A percentile compares a stretch with the other conserved stretches of the same genome.
phyloP scores from a whole-genome alignment of 2,888 invertebrate species.

The Corbicula japonica region DNA sequence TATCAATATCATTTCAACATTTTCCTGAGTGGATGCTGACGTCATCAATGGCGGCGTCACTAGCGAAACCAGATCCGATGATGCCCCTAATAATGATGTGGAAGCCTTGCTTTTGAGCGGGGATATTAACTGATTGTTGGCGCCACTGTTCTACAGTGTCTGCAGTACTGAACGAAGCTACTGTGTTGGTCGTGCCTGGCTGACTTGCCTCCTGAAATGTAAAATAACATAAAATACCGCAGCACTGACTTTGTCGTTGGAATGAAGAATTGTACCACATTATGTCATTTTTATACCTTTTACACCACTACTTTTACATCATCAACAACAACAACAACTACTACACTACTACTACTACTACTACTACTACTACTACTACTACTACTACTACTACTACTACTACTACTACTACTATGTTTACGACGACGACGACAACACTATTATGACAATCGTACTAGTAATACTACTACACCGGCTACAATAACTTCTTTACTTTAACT shows the following conservation, averaged over 20 bases:
- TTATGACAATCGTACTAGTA: too few species aligned
- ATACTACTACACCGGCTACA: too few species aligned
- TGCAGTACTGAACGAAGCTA: conserved; percentile 3
- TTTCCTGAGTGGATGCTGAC: conserved; percentile 36
- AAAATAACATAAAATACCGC: too few species aligned
- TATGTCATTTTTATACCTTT: not conserved
- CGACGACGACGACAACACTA: too few species aligned
- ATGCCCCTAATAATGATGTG: conserved; percentile 48
- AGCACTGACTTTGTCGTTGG: too few species aligned
- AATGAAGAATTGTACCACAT: not conserved
- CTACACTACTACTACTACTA: not conserved
- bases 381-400: conserved; percentile 2
- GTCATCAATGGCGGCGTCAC: conserved; percentile 64
- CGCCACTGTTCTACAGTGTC: conserved; percentile 20
- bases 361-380: not conserved
- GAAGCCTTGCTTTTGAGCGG: conserved; percentile 39
- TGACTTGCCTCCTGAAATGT: conserved; percentile 7
- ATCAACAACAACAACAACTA: too few species aligned
- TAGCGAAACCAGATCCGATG: conserved; percentile 43
- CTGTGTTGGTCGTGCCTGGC: not conserved
- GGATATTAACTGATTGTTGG: conserved; percentile 22
- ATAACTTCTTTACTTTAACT: too few species aligned
- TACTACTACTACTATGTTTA: too few species aligned
- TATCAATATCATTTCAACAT: conserved; percentile 14
- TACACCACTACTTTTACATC: too few species aligned